Percentiles rank a stretch among this genome's conserved stretches.
These are phyloP conservation scores for Hymenopus coronatus DNA, from an alignment of 2,888 invertebrate genomes.

Conservation along the genomic window DNA sequence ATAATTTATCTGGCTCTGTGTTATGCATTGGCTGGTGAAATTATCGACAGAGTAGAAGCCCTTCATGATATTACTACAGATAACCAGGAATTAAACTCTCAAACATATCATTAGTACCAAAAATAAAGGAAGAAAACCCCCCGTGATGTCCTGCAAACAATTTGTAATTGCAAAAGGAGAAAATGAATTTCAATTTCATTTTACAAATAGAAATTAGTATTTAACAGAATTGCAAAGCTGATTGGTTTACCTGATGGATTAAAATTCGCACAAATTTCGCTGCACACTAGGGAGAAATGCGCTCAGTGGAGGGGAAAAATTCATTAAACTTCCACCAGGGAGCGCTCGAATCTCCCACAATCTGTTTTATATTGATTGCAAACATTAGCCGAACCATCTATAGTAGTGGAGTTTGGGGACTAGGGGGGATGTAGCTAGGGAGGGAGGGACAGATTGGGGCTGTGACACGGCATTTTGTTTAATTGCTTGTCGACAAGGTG, in stretches of 20 bases:
- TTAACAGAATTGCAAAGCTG: neutral
- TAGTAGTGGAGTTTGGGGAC: neutral
- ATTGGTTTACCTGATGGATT: neutral
- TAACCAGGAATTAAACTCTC: too few species aligned
- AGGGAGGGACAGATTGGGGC: neutral
- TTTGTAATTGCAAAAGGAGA: neutral
- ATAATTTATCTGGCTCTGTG: too few species aligned
- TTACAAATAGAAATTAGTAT: neutral
- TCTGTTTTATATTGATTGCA: constrained; percentile 6
- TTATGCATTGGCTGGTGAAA: too few species aligned
- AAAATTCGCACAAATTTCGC: neutral
- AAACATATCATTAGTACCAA: neutral
- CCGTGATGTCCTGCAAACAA: neutral
- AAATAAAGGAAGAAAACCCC: neutral
- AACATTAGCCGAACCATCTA: neutral
- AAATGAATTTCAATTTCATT: neutral
- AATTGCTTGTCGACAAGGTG: constrained; percentile 24
- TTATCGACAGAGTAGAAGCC: too few species aligned
- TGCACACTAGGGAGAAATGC: neutral
- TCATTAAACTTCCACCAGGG: constrained; percentile 16
- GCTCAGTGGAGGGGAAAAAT: neutral
- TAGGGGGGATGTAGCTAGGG: neutral
- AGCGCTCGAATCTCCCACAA: neutral
- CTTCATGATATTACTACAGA: too few species aligned
- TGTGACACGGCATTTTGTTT: constrained; percentile 15